Evolutionary conservation across 2,113 vertebrate genomes (phyloP).

Genomic region (Gadus chalcogrammus): DNA sequence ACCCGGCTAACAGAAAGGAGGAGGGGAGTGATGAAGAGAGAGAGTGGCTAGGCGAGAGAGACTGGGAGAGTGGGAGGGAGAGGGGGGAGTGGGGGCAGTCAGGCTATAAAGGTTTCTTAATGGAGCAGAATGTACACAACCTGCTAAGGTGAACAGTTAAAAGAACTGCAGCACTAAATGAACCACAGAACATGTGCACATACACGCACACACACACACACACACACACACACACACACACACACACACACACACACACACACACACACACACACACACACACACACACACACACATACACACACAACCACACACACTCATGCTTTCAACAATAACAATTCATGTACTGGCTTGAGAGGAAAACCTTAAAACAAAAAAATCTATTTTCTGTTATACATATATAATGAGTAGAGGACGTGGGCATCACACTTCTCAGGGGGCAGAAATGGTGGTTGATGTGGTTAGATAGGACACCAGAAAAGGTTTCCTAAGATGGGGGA

Average conservation of each 20-base stretch:
- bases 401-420: constrained; percentile 29
- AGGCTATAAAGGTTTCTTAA: constrained; percentile 56
- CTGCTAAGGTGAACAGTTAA: constrained; percentile 61
- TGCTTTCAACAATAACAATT: constrained; percentile 65
- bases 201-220: too few relatives aligned
- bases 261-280: too few relatives aligned
- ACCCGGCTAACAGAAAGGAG: constrained; percentile 24
- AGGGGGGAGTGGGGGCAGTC: constrained; percentile 19
- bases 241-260: too few relatives aligned
- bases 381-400: constrained; percentile 44
- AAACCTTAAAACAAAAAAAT: constrained; percentile 49
- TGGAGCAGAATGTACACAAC: constrained; percentile 68
- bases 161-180: constrained; percentile 25
- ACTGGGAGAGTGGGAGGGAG: neutral
- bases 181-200: too few relatives aligned
- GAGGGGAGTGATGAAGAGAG: constrained; percentile 22
- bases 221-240: too few relatives aligned
- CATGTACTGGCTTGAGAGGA: constrained; percentile 40
- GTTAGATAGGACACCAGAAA: too few relatives aligned
- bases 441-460: too few relatives aligned
- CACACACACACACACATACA: neutral
- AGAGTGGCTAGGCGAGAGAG: constrained; percentile 1
- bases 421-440: constrained; percentile 1
- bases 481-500: too few relatives aligned
- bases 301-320: constrained; percentile 17